Conservation (phyloP, 2,888 invertebrate genomes). For the Drosophila limbata region DNA sequence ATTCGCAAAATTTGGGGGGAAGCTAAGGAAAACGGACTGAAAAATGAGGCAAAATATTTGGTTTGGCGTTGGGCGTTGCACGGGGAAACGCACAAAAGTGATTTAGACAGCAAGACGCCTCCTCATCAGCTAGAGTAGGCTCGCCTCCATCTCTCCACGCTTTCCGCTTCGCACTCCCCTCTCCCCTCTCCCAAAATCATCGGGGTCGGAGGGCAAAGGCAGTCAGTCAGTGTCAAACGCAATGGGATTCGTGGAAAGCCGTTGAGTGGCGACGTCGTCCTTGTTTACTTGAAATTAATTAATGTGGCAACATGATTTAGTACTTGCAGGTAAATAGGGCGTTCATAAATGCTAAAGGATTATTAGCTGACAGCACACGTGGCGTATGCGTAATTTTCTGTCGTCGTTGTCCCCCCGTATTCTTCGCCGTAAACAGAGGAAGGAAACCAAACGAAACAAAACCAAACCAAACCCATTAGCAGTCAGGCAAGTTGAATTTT, state of each 20-base stretch:
- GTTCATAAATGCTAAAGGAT: slow-evolving; percentile 79
- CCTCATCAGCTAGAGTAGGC: slow-evolving; percentile 47
- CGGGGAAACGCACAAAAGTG: slow-evolving; percentile 75
- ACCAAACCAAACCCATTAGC: slow-evolving; percentile 51
- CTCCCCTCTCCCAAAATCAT: neutral
- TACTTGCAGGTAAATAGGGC: slow-evolving; percentile 77
- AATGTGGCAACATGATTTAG: slow-evolving; percentile 81
- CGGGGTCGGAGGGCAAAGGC: slow-evolving; percentile 14
- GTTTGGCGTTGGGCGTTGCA: slow-evolving; percentile 46
- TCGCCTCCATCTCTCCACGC: neutral
- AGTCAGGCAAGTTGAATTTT: slow-evolving; percentile 63
- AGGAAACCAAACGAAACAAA: slow-evolving; percentile 10
- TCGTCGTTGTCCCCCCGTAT: neutral
- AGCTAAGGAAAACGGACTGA: slow-evolving; percentile 26
- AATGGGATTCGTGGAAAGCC: slow-evolving; percentile 33
- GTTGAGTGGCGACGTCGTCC: slow-evolving; percentile 49
- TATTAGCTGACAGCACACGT: slow-evolving; percentile 78
- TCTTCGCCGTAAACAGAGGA: slow-evolving; percentile 19
- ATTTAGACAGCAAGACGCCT: slow-evolving; percentile 68
- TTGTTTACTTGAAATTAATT: slow-evolving; percentile 78
- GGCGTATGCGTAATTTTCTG: slow-evolving; percentile 70
- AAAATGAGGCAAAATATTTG: slow-evolving; percentile 59
- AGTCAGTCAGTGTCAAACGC: slow-evolving; percentile 33
- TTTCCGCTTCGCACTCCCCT: too few species aligned
- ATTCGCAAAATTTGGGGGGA: slow-evolving; percentile 2